Conservation (phyloP, 2,113 vertebrate genomes). For the Psephotus haematonotus region DNA sequence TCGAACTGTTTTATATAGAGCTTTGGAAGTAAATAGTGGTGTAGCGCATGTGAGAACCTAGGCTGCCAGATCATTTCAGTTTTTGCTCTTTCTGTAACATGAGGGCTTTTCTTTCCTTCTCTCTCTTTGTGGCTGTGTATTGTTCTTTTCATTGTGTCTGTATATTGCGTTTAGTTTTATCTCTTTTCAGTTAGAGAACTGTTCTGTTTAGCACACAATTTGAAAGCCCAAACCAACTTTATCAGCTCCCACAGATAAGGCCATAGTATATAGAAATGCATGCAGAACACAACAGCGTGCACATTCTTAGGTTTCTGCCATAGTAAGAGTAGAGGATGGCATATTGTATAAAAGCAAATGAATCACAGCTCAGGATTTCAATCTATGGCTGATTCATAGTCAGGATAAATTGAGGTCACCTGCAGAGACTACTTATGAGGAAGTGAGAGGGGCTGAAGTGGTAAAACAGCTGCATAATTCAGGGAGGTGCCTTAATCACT, state of each 20-base stretch:
- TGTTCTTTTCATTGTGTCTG: background rate
- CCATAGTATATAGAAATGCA: background rate
- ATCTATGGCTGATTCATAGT: conserved; percentile 39
- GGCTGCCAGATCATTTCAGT: background rate
- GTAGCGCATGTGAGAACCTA: background rate
- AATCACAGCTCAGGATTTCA: conserved; percentile 53
- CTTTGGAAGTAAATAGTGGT: background rate
- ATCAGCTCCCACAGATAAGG: conserved; percentile 33
- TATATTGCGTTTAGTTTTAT: conserved; percentile 6
- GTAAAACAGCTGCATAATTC: conserved; percentile 45
- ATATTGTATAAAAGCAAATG: conserved; percentile 29
- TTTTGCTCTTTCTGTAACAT: background rate
- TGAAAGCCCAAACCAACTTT: conserved; percentile 41
- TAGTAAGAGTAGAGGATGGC: background rate
- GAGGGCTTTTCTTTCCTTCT: background rate
- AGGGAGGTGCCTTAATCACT: conserved; percentile 48
- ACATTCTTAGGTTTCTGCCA: background rate
- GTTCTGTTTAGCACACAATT: background rate
- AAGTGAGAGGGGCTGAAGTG: conserved; percentile 9
- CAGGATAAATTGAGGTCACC: conserved; percentile 59
- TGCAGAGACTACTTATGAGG: conserved; percentile 19
- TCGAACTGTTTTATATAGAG: background rate
- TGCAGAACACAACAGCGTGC: background rate
- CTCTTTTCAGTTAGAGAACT: background rate
- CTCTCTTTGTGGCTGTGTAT: background rate